A percentile compares a stretch with the other conserved stretches of the same genome.
Conservation (phyloP, 2,113 vertebrate genomes). For the Eulemur macaco region DNA sequence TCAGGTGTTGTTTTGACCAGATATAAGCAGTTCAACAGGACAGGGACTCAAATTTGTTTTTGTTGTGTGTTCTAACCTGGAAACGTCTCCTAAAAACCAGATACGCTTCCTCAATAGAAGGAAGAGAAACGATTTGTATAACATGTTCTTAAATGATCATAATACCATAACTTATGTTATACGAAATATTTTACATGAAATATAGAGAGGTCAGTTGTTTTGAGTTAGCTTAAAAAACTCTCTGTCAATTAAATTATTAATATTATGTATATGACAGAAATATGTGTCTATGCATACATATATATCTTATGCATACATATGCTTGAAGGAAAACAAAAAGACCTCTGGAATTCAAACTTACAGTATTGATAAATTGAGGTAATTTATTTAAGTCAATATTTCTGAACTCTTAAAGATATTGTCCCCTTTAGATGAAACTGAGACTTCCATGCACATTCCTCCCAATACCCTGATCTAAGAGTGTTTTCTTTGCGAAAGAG, state of each 20-base stretch:
- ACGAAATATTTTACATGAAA: background rate
- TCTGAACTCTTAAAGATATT: background rate
- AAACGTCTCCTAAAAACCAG: background rate
- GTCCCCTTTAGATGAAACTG: background rate
- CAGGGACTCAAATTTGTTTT: background rate
- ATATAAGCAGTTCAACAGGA: background rate
- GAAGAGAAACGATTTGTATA: background rate
- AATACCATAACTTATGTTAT: background rate
- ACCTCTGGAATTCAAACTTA: background rate
- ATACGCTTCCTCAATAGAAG: background rate
- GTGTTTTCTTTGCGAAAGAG: rapidly evolving
- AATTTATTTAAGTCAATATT: background rate
- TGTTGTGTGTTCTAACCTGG: background rate
- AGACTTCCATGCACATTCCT: background rate
- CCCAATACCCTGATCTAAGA: background rate
- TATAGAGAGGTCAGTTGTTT: background rate
- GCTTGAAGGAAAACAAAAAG: background rate
- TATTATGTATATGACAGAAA: background rate
- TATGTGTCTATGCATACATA: background rate
- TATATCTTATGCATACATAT: background rate
- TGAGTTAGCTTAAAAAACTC: background rate
- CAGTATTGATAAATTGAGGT: background rate
- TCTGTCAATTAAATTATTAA: background rate
- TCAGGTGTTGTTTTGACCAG: background rate
- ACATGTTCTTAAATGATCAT: background rate